Evolutionary conservation across 2,797 vertebrate species (phyloP).

Genomic region (Acanthurus lineatus): DNA sequence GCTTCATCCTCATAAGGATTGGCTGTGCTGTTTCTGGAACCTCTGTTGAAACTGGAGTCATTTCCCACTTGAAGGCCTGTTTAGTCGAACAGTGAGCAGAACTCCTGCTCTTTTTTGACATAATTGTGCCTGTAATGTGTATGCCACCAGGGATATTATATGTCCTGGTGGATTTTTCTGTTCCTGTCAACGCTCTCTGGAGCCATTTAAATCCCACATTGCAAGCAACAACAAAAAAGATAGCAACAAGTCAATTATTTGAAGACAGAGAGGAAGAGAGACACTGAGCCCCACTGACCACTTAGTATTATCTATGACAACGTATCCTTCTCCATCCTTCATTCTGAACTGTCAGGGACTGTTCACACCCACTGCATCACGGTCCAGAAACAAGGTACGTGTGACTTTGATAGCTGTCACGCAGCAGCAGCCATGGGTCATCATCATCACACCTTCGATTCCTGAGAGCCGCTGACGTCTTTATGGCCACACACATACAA

Average conservation of each 20-base stretch:
- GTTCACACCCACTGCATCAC: constrained; percentile 66
- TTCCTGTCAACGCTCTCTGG: constrained; percentile 50
- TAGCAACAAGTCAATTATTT: constrained; percentile 22
- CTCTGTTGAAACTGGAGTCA: constrained; percentile 60
- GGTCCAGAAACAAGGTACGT: constrained; percentile 48
- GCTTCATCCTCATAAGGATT: constrained; percentile 65
- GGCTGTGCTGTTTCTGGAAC: constrained; percentile 64
- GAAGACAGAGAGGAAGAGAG: constrained; percentile 7
- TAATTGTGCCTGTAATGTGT: constrained; percentile 66
- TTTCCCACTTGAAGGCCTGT: constrained; percentile 68
- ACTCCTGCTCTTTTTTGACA: constrained; percentile 28
- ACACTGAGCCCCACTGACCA: constrained; percentile 28
- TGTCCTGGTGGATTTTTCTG: constrained; percentile 42
- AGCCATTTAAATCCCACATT: constrained; percentile 46
- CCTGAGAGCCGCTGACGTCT: constrained; percentile 60
- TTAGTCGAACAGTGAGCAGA: constrained; percentile 56
- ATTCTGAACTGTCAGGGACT: constrained; percentile 50
- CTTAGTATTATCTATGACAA: constrained; percentile 61
- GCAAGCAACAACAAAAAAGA: constrained; percentile 48
- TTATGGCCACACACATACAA: constrained; percentile 56
- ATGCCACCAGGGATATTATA: constrained; percentile 28
- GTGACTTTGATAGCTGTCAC: constrained; percentile 58
- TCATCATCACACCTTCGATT: constrained; percentile 69
- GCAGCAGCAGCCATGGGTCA: constrained; percentile 44
- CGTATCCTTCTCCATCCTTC: constrained; percentile 58